phyloP scores from a whole-genome alignment of 2,888 invertebrate genomes.

The Pachycephus smyrnensis region DNA sequence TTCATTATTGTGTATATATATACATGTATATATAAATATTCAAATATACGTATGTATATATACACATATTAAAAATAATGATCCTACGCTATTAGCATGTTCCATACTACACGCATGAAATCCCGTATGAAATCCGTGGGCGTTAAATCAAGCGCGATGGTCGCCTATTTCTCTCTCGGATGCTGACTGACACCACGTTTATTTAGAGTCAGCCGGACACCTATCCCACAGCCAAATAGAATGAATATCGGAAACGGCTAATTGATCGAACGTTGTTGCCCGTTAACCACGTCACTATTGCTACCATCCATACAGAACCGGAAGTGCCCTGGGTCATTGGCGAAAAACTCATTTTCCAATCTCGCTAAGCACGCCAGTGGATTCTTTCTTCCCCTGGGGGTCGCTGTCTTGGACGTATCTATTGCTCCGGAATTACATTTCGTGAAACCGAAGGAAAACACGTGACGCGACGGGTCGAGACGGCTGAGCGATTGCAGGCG shows the following conservation, averaged over 20 bases:
- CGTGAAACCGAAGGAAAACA: neutral
- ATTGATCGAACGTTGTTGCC: conserved; percentile 26
- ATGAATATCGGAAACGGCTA: conserved; percentile 35
- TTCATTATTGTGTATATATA: neutral
- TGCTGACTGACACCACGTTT: conserved; percentile 16
- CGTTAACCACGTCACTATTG: neutral
- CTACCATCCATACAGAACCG: neutral
- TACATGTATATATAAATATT: neutral
- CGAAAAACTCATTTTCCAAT: neutral
- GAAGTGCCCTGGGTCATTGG: neutral
- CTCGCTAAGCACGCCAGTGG: neutral
- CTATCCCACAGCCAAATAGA: conserved; percentile 25
- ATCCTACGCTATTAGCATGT: neutral
- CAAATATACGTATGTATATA: neutral
- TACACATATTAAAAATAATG: neutral
- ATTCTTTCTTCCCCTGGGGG: neutral
- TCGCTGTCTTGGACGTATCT: neutral
- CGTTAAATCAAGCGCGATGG: conserved; percentile 19
- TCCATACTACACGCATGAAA: neutral
- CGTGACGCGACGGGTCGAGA: neutral
- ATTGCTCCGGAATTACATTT: neutral
- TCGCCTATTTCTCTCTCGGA: conserved; percentile 26
- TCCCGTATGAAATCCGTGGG: conserved; percentile 5
- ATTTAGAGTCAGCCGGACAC: conserved; percentile 28
- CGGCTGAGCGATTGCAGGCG: neutral